These are phyloP conservation scores for Hydra vulgaris DNA, from an alignment of 30 jellyfish, hydroid and myxozoan species.

Conservation along the genomic window DNA sequence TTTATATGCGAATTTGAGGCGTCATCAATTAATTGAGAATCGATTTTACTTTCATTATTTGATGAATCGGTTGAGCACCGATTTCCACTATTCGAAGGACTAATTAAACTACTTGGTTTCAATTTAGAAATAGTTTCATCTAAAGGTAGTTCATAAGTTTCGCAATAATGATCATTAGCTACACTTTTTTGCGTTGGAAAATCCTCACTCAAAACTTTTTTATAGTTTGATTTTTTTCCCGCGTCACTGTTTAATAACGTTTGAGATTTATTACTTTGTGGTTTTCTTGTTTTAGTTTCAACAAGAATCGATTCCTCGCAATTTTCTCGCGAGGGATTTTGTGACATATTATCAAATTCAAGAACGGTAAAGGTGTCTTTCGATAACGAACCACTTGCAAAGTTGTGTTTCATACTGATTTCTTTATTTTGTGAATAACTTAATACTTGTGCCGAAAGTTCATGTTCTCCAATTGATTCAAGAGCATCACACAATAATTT, in stretches of 20 bases:
- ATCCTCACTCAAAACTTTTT: not conserved
- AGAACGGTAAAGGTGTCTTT: not conserved
- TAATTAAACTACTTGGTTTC: too few relatives aligned
- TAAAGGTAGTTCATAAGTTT: not conserved
- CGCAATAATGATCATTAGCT: not conserved
- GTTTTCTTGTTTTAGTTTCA: not conserved
- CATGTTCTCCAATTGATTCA: conserved; percentile 44
- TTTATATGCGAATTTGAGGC: not conserved
- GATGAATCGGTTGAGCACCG: too few relatives aligned
- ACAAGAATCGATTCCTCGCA: not conserved
- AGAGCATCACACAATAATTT: conserved; percentile 62
- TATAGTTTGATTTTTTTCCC: not conserved
- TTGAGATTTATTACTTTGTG: not conserved
- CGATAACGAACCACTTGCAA: not conserved
- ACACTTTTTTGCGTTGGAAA: not conserved
- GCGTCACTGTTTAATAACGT: not conserved
- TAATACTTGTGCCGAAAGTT: conserved; percentile 42
- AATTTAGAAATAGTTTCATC: not conserved
- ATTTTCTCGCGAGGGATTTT: not conserved
- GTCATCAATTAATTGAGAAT: not conserved
- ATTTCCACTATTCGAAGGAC: too few relatives aligned
- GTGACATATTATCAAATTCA: too few relatives aligned
- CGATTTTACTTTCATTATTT: not conserved
- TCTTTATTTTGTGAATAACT: conserved; percentile 16
- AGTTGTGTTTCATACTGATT: not conserved